These are phyloP conservation scores for Lysandra coridon DNA, from an alignment of 2,888 invertebrate species.

Conservation along the genomic window DNA sequence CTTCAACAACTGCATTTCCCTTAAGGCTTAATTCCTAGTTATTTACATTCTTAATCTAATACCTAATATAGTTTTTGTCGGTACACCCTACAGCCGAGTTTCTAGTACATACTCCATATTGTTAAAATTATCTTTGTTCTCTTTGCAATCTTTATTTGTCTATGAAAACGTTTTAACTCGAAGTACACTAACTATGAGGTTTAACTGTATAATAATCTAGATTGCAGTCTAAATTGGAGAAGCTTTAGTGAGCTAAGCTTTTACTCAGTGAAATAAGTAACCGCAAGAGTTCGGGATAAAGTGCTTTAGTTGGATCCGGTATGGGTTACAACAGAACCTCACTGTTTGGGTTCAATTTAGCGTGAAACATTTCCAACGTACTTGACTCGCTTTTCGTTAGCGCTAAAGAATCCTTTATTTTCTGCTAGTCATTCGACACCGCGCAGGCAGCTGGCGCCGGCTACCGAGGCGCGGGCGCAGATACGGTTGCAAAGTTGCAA, in stretches of 20 bases:
- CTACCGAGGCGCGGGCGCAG: constrained; percentile 69
- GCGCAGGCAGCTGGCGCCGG: constrained; percentile 73
- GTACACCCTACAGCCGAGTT: too few species aligned
- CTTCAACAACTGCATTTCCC: too few species aligned
- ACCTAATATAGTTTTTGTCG: too few species aligned
- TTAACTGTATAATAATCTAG: background rate
- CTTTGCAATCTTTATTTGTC: too few species aligned
- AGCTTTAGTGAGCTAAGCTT: background rate
- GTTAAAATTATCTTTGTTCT: too few species aligned
- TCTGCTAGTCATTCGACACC: constrained; percentile 67
- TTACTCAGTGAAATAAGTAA: constrained; percentile 19
- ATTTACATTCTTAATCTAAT: too few species aligned
- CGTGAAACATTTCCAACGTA: constrained; percentile 68
- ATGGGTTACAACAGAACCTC: constrained; percentile 64
- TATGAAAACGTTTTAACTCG: too few species aligned
- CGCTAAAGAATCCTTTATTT: constrained; percentile 71
- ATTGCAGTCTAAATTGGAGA: background rate
- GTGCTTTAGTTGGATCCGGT: constrained; percentile 58
- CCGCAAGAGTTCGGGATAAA: constrained; percentile 50
- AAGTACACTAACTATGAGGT: too few species aligned
- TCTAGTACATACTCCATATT: too few species aligned
- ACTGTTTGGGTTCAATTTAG: constrained; percentile 72
- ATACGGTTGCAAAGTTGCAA: constrained; percentile 62
- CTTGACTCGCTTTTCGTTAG: constrained; percentile 63
- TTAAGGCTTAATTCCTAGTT: too few species aligned